Percentiles rank a stretch among this genome's conserved stretches.
Evolutionary conservation across 2,888 invertebrate species (phyloP).

Genomic region (Drymonia ruficornis): DNA sequence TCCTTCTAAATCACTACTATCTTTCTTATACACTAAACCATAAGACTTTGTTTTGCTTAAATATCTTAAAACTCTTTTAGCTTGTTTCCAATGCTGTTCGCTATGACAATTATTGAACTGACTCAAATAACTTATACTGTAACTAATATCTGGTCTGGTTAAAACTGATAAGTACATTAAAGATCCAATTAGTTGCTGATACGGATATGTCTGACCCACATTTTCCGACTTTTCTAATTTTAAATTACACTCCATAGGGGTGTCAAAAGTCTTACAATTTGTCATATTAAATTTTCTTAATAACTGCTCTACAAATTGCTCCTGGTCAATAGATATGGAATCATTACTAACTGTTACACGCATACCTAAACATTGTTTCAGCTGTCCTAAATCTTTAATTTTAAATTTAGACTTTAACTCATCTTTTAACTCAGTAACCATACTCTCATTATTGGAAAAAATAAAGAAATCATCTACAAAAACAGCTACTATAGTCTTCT

Average conservation of each 20-base stretch:
- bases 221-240: neutral
- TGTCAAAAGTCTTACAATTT: slow-evolving; percentile 16
- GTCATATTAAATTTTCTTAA: slow-evolving; percentile 16
- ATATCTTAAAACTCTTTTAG: neutral
- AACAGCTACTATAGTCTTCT: slow-evolving; percentile 10
- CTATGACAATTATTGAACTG: slow-evolving; percentile 12
- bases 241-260: slow-evolving; percentile 13
- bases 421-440: neutral
- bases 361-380: slow-evolving; percentile 10
- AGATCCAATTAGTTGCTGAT: slow-evolving; percentile 4
- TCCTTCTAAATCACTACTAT: slow-evolving; percentile 4
- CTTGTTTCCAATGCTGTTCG: neutral
- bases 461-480: slow-evolving; percentile 24
- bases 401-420: neutral
- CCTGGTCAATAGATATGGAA: slow-evolving; percentile 11
- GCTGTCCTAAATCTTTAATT: slow-evolving; percentile 8
- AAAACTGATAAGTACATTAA: slow-evolving; percentile 20
- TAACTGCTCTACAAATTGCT: slow-evolving; percentile 16
- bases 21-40: slow-evolving; percentile 3
- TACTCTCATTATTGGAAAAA: neutral
- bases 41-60: slow-evolving; percentile 6
- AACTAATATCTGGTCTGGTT: slow-evolving; percentile 19
- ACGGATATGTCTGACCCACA: neutral
- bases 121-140: slow-evolving; percentile 13
- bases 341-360: slow-evolving; percentile 5